phyloP scores from a whole-genome alignment of 2,113 vertebrate species.

The Numida meleagris region DNA sequence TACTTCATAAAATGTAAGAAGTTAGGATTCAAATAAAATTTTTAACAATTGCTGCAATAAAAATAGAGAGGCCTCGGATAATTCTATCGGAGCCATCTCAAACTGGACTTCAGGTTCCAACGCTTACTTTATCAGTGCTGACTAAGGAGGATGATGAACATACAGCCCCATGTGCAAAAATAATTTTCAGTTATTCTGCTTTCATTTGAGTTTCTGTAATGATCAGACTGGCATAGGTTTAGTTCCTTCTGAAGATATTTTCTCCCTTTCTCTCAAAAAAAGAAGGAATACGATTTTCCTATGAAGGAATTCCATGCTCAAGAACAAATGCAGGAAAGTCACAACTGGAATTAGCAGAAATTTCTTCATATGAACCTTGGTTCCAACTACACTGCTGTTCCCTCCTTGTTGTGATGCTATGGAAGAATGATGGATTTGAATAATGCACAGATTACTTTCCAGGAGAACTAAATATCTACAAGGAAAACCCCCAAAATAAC shows the following conservation, averaged over 20 bases:
- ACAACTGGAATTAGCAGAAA: background rate
- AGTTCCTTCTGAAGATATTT: background rate
- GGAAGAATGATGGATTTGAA: background rate
- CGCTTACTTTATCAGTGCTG: background rate
- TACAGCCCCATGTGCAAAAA: background rate
- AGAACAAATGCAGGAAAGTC: background rate
- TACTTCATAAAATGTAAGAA: background rate
- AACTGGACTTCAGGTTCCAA: constrained; percentile 4
- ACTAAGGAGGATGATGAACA: background rate
- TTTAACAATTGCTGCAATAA: background rate
- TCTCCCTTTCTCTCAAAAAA: background rate
- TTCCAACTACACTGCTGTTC: background rate
- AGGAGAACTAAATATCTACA: no score
- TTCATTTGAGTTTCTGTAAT: background rate
- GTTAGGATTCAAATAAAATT: constrained; percentile 17
- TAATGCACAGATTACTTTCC: background rate
- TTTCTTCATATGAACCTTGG: background rate
- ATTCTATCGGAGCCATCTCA: background rate
- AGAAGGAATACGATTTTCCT: background rate
- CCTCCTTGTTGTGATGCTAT: rapidly evolving
- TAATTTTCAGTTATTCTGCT: background rate
- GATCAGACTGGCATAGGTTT: background rate
- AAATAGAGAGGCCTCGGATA: background rate
- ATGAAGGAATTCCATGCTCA: background rate
- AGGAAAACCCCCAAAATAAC: background rate